Percentiles rank a stretch among this genome's conserved stretches.
phyloP scores from a whole-genome alignment of 1,140 invertebrate species.

The Arion vulgaris region DNA sequence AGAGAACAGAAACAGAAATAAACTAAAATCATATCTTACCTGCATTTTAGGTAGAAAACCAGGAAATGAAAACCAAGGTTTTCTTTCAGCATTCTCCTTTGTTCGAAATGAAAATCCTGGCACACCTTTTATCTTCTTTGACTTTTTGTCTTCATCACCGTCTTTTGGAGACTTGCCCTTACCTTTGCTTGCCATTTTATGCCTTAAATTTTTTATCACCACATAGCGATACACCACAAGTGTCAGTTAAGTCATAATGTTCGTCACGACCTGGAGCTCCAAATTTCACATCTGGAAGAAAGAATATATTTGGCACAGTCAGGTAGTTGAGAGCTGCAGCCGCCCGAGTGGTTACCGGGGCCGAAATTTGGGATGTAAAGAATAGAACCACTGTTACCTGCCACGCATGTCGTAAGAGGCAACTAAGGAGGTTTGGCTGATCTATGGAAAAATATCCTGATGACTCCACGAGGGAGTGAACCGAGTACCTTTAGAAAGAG shows the following conservation, averaged over 20 bases:
- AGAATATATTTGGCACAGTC: too few species aligned
- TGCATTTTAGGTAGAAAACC: constrained; percentile 7
- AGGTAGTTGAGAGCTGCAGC: too few species aligned
- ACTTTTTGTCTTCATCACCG: neutral
- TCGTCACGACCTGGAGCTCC: too few species aligned
- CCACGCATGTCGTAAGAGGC: too few species aligned
- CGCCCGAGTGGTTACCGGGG: too few species aligned
- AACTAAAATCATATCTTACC: constrained; percentile 11
- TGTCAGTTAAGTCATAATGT: neutral
- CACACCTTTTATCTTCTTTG: neutral
- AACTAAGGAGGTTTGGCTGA: too few species aligned
- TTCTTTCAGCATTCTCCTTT: constrained; percentile 8
- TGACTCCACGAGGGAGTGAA: too few species aligned
- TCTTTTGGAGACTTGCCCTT: neutral
- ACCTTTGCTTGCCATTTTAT: neutral
- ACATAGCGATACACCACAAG: neutral
- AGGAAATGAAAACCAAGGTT: constrained; percentile 22
- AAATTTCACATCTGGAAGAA: too few species aligned
- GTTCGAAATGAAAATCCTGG: neutral
- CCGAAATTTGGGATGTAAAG: too few species aligned
- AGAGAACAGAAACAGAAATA: neutral
- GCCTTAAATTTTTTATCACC: neutral
- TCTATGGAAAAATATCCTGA: too few species aligned
- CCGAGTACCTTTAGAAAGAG: too few species aligned
- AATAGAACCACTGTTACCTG: too few species aligned